These are phyloP conservation scores for Dyspetes luteomarginatus DNA, from an alignment of 2,888 invertebrate genomes.

Conservation along the genomic window DNA sequence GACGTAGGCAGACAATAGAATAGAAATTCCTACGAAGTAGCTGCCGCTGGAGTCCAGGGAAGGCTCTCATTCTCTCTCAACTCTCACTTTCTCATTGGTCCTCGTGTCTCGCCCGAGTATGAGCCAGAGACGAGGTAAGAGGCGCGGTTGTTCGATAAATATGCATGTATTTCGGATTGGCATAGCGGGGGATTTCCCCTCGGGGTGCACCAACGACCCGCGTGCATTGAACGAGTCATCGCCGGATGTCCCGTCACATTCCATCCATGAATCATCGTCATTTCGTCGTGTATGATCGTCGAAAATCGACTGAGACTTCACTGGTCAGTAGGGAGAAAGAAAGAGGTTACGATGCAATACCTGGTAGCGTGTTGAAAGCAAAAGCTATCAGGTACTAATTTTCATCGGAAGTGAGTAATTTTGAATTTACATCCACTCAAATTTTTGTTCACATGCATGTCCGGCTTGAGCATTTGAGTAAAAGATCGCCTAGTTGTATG, in stretches of 20 bases:
- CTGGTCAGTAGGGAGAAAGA: background rate
- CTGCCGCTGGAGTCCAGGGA: slow-evolving; percentile 39
- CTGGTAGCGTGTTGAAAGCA: too few relatives aligned
- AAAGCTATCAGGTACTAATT: too few relatives aligned
- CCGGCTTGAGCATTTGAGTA: too few relatives aligned
- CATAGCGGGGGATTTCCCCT: slow-evolving; percentile 8
- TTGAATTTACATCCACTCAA: background rate
- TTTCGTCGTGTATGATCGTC: background rate
- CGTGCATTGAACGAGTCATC: slow-evolving; percentile 49
- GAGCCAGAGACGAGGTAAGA: slow-evolving; percentile 5
- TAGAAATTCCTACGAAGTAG: slow-evolving; percentile 66
- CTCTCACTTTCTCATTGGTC: slow-evolving; percentile 47
- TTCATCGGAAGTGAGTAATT: too few relatives aligned
- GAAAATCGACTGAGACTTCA: background rate
- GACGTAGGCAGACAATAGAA: slow-evolving; percentile 79
- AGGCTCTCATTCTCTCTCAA: slow-evolving; percentile 26
- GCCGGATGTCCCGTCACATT: slow-evolving; percentile 35
- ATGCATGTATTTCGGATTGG: slow-evolving; percentile 58
- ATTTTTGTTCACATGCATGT: too few relatives aligned
- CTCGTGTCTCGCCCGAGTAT: slow-evolving; percentile 16
- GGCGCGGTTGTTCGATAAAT: slow-evolving; percentile 55
- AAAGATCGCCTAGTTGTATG: background rate
- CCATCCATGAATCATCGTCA: slow-evolving; percentile 39
- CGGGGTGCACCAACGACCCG: background rate
- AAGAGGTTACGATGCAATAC: background rate